These are phyloP conservation scores for Byasa hedistus DNA, from an alignment of 2,888 invertebrate species.

Conservation along the genomic window DNA sequence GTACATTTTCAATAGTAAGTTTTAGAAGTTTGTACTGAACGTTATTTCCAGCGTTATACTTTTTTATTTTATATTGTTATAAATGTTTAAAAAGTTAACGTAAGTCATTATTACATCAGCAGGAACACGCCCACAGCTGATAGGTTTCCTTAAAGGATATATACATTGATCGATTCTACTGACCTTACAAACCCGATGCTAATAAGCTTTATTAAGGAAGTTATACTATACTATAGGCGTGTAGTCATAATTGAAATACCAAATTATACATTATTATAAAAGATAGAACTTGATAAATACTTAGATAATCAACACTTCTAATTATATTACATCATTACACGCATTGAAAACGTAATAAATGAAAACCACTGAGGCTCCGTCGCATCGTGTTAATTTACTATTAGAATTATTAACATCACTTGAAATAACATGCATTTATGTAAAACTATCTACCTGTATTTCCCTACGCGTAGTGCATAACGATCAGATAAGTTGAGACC, in stretches of 20 bases:
- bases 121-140: too few relatives aligned
- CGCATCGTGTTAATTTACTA: neutral
- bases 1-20: neutral
- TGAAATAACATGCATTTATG: slow-evolving; percentile 16
- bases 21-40: too few relatives aligned
- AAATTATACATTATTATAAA: neutral
- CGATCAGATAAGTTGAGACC: slow-evolving; percentile 32
- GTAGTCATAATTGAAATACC: too few relatives aligned
- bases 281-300: neutral
- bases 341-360: slow-evolving; percentile 3
- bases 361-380: neutral
- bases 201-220: too few relatives aligned
- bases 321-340: neutral
- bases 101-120: too few relatives aligned
- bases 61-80: too few relatives aligned
- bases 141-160: too few relatives aligned
- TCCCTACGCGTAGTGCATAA: slow-evolving; percentile 26
- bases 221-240: too few relatives aligned
- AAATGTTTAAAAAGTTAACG: too few relatives aligned
- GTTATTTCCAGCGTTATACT: too few relatives aligned
- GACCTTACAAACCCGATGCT: too few relatives aligned
- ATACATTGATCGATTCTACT: too few relatives aligned
- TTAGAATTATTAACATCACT: slow-evolving; percentile 1
- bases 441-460: slow-evolving; percentile 25
- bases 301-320: neutral